Conservation (phyloP, 2,113 vertebrate genomes). For the Ceyx cyanopectus region DNA sequence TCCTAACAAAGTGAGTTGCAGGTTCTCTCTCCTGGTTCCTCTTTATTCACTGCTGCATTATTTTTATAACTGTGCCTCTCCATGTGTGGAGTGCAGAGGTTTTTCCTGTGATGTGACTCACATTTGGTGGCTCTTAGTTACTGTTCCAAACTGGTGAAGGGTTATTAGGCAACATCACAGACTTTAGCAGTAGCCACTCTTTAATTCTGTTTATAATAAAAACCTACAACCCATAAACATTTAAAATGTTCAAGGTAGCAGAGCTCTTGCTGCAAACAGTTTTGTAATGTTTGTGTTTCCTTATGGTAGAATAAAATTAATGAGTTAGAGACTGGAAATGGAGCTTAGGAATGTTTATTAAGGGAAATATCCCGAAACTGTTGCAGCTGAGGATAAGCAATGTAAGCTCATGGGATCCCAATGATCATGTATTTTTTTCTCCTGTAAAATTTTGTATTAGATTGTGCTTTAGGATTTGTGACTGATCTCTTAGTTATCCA, state of each 20-base stretch:
- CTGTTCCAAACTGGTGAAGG: background rate
- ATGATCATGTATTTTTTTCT: background rate
- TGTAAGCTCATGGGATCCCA: background rate
- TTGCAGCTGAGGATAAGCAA: background rate
- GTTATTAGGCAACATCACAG: background rate
- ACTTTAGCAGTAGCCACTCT: background rate
- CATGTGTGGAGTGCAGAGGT: background rate
- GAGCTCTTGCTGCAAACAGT: background rate
- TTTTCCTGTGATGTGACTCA: background rate
- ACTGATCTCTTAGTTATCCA: background rate
- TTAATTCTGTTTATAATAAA: background rate
- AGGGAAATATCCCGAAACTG: background rate
- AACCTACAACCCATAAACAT: background rate
- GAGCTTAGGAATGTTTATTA: background rate
- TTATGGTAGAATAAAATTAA: background rate
- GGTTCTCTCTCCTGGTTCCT: background rate
- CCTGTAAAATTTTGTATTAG: background rate
- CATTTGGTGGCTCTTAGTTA: background rate
- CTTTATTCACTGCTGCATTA: background rate
- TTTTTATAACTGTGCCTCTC: background rate
- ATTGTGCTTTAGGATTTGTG: background rate
- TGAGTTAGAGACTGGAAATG: background rate
- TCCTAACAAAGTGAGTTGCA: background rate
- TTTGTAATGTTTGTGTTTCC: slow-evolving; percentile 4
- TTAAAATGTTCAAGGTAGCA: background rate